Evolutionary conservation across 1,140 invertebrate genomes (phyloP).

Genomic region (Drosophila yakuba): DNA sequence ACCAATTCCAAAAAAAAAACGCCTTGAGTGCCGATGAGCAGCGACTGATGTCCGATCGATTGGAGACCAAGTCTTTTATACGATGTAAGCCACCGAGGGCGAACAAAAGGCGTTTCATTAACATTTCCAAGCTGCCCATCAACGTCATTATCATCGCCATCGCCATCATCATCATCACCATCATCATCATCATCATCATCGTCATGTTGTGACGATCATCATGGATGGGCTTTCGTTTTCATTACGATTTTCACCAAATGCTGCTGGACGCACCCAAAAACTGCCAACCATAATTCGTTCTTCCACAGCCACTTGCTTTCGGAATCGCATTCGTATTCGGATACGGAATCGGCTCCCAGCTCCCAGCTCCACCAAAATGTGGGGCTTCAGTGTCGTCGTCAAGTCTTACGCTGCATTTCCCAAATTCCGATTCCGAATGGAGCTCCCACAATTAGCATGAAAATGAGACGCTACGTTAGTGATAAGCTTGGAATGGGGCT

Average conservation of each 20-base stretch:
- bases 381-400: neutral
- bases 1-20: slow-evolving; percentile 49
- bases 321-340: neutral
- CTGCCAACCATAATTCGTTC: slow-evolving; percentile 16
- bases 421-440: slow-evolving; percentile 78
- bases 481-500: slow-evolving; percentile 44
- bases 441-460: slow-evolving; percentile 69
- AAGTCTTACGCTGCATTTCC: slow-evolving; percentile 67
- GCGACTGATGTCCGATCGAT: slow-evolving; percentile 65
- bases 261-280: slow-evolving; percentile 37
- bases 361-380: too few species aligned
- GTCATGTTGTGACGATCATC: slow-evolving; percentile 8
- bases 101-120: slow-evolving; percentile 72
- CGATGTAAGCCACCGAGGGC: slow-evolving; percentile 30
- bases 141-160: slow-evolving; percentile 10
- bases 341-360: too few species aligned
- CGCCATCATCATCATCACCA: slow-evolving; percentile 4
- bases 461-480: slow-evolving; percentile 55
- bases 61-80: slow-evolving; percentile 64
- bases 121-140: slow-evolving; percentile 56
- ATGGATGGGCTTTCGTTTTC: slow-evolving; percentile 44
- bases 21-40: slow-evolving; percentile 52
- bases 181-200: slow-evolving; percentile 8
- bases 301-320: slow-evolving; percentile 39
- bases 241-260: slow-evolving; percentile 49